These are phyloP conservation scores for Nemapogon koenigi DNA, from an alignment of 2,888 invertebrate genomes.

Conservation along the genomic window DNA sequence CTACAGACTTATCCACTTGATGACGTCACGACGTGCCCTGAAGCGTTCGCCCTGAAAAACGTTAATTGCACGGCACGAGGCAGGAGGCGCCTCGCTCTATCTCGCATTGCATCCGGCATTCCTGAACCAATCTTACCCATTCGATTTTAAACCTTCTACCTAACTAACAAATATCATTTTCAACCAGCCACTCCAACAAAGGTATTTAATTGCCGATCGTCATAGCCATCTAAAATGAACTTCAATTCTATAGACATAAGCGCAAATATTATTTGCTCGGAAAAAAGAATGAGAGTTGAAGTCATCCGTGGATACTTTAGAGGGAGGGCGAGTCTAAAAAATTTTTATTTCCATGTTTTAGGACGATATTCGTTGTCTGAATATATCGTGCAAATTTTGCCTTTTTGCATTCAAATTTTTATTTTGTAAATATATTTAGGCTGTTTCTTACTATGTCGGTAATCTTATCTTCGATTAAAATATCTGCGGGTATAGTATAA, in stretches of 20 bases:
- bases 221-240: constrained; percentile 23
- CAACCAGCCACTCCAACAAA: constrained; percentile 3
- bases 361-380: neutral
- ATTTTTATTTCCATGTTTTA: constrained; percentile 4
- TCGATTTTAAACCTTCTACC: neutral
- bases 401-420: too few relatives aligned
- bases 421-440: too few relatives aligned
- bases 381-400: too few relatives aligned
- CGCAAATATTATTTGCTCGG: constrained; percentile 7
- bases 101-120: constrained; percentile 29
- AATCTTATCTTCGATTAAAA: too few relatives aligned
- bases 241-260: constrained; percentile 11
- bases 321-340: constrained; percentile 3
- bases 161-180: neutral
- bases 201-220: constrained; percentile 16
- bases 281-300: constrained; percentile 6
- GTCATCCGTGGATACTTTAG: neutral
- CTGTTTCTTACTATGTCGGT: too few relatives aligned
- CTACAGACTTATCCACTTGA: constrained; percentile 30
- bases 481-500: too few relatives aligned
- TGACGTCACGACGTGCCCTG: constrained; percentile 34
- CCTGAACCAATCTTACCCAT: constrained; percentile 12
- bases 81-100: constrained; percentile 25
- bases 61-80: constrained; percentile 47
- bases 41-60: constrained; percentile 41